Evolutionary conservation across 2,113 vertebrate genomes (phyloP).

Genomic region (Zosterops borbonicus): DNA sequence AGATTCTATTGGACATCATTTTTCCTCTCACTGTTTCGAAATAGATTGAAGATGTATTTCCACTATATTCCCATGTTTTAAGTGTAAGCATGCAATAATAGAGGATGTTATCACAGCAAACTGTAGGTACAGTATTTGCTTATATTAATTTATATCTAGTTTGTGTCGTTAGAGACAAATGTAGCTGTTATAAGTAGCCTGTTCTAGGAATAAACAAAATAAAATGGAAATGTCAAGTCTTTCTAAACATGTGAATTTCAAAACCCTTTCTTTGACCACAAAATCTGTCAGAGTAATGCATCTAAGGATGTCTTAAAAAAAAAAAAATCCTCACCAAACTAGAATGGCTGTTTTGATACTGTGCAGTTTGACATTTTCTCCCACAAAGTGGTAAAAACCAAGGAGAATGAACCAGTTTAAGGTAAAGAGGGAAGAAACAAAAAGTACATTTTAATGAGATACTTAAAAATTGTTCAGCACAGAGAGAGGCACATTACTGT

Average conservation of each 20-base stretch:
- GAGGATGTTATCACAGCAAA: not conserved
- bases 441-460: slow-evolving; percentile 69
- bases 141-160: not conserved
- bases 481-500: slow-evolving; percentile 2
- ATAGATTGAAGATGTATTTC: not conserved
- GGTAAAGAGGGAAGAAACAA: slow-evolving; percentile 46
- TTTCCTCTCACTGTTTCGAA: not conserved
- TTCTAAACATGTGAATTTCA: not conserved
- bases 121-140: not conserved
- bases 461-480: slow-evolving; percentile 62
- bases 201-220: not conserved
- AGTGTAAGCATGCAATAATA: not conserved
- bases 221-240: not conserved
- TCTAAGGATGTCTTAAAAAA: not conserved
- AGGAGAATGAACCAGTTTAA: slow-evolving; percentile 28
- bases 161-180: not conserved
- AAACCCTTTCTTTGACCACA: not conserved
- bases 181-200: not conserved
- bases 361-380: slow-evolving; percentile 47
- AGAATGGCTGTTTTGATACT: not conserved
- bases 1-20: not conserved
- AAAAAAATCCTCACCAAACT: not conserved
- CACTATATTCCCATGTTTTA: not conserved
- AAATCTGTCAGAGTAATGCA: not conserved
- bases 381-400: not conserved